These are phyloP conservation scores for Platycercus adscitus DNA, from an alignment of 2,113 vertebrate species.

Conservation along the genomic window DNA sequence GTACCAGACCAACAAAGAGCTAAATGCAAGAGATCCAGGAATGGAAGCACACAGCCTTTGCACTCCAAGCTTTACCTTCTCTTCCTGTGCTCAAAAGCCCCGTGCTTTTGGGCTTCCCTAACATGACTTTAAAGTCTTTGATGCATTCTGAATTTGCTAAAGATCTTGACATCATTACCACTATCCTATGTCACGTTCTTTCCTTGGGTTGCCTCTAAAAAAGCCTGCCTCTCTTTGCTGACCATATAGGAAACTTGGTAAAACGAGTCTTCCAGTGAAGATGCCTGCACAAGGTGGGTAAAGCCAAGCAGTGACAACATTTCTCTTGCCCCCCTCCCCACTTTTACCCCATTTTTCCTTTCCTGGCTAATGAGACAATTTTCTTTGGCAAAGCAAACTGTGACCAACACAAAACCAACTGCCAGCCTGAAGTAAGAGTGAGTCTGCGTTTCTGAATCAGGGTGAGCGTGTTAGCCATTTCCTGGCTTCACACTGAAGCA, in stretches of 20 bases:
- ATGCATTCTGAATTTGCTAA: not conserved
- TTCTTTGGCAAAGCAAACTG: not conserved
- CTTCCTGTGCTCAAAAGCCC: not conserved
- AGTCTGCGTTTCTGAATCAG: fast-evolving
- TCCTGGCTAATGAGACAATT: fast-evolving
- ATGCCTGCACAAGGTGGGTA: not conserved
- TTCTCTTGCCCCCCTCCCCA: not conserved
- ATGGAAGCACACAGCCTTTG: not conserved
- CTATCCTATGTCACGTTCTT: not conserved
- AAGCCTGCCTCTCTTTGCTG: not conserved
- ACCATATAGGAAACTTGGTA: not conserved
- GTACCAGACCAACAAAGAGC: not conserved
- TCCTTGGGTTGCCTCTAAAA: not conserved
- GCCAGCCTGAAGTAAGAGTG: not conserved
- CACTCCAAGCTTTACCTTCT: not conserved
- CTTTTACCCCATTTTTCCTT: not conserved
- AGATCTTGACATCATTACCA: not conserved
- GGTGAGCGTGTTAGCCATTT: not conserved
- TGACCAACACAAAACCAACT: not conserved
- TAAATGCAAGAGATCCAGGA: not conserved
- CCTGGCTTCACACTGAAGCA: not conserved
- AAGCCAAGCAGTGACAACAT: not conserved
- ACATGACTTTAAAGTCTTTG: not conserved
- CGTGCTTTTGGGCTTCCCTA: not conserved
- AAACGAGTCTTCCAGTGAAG: not conserved